phyloP scores from a whole-genome alignment of 2,797 vertebrate species.

The Tiaroga cobitis region DNA sequence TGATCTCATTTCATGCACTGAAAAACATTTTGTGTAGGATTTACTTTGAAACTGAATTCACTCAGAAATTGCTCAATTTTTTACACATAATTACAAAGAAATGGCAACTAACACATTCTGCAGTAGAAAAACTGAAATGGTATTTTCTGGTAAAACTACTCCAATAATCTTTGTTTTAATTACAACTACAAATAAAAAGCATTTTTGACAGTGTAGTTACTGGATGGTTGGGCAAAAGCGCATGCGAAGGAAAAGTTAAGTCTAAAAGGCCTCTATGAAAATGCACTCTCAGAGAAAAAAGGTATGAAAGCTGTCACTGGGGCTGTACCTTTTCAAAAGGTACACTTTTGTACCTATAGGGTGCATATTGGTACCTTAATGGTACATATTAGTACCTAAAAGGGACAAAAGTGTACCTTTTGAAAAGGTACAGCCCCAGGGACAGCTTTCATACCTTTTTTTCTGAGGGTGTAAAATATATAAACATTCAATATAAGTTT shows the following conservation, averaged over 20 bases:
- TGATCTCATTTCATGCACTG: not conserved
- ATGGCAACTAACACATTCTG: not conserved
- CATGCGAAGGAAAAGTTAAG: not conserved
- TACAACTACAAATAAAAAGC: not conserved
- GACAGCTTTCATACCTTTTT: no score
- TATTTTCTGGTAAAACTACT: not conserved
- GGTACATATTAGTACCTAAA: no score
- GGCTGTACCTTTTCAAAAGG: no score
- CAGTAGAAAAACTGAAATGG: not conserved
- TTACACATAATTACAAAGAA: not conserved
- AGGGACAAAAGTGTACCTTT: no score
- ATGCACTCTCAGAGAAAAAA: not conserved
- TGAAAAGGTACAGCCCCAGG: no score
- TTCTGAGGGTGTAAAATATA: not conserved
- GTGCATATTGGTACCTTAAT: no score
- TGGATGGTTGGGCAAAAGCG: not conserved
- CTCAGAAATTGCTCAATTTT: not conserved
- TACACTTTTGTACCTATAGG: no score
- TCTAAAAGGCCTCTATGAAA: not conserved
- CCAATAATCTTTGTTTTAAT: no score
- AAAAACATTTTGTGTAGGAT: not conserved
- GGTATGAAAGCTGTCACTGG: no score
- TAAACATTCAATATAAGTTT: not conserved
- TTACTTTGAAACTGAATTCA: not conserved
- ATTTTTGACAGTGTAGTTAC: not conserved